Evolutionary conservation across 2,797 vertebrate genomes (phyloP).

Genomic region (Bucorvus abyssinicus): DNA sequence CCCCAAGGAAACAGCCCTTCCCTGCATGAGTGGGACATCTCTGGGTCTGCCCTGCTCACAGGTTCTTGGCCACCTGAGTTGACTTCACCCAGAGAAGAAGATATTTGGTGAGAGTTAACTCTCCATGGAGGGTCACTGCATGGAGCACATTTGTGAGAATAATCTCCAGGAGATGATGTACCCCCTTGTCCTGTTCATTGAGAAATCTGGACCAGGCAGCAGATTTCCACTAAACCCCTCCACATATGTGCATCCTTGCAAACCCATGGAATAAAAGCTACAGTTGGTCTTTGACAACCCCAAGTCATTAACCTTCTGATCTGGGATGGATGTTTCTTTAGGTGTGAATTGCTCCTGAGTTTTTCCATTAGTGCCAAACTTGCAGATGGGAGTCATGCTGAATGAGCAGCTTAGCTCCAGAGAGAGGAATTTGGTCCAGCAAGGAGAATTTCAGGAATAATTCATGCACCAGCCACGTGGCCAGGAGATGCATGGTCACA

Average conservation of each 20-base stretch:
- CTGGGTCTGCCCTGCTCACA: not conserved
- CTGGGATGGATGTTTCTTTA: not conserved
- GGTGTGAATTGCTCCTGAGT: not conserved
- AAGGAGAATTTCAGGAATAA: not conserved
- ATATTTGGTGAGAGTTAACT: not conserved
- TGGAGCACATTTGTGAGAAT: not conserved
- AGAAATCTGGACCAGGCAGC: not conserved
- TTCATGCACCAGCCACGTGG: not conserved
- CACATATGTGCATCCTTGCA: not conserved
- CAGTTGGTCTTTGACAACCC: not conserved
- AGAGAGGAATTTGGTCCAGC: fast-evolving
- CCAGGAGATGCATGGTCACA: fast-evolving
- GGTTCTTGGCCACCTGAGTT: not conserved
- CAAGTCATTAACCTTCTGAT: not conserved
- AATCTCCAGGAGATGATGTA: not conserved
- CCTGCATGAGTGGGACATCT: fast-evolving
- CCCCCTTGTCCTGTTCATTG: not conserved
- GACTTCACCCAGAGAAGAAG: not conserved
- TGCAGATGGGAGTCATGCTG: not conserved
- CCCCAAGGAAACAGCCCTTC: not conserved
- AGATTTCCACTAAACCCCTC: not conserved
- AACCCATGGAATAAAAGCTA: not conserved
- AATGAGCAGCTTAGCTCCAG: not conserved
- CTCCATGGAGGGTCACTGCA: not conserved
- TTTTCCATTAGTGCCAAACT: not conserved